Evolutionary conservation across 2,113 vertebrate genomes (phyloP).

Genomic region (Sprattus sprattus): DNA sequence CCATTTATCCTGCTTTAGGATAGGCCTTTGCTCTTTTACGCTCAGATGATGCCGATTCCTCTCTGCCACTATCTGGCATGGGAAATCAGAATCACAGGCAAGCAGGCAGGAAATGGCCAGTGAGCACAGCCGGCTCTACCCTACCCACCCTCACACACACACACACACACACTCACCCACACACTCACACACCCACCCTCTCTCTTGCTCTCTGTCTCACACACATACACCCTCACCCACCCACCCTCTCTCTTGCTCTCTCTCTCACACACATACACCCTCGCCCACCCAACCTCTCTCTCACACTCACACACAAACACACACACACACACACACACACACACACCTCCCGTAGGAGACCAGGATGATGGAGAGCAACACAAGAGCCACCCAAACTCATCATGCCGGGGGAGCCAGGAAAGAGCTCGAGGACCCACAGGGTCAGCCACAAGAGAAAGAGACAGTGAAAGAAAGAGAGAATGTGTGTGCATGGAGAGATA

Average conservation of each 20-base stretch:
- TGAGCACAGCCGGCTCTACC: neutral
- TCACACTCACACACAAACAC: no score
- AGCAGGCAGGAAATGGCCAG: neutral
- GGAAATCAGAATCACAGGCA: conserved; percentile 10
- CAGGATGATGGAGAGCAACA: neutral
- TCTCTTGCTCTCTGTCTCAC: neutral
- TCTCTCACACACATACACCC: neutral
- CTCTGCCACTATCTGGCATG: conserved; percentile 20
- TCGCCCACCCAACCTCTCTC: no score
- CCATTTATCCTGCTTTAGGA: conserved; percentile 45
- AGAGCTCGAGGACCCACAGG: neutral
- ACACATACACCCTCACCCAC: neutral
- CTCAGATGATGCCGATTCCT: conserved; percentile 32
- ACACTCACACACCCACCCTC: conserved; percentile 10
- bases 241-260: neutral
- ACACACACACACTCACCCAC: no score
- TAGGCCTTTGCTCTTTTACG: conserved; percentile 29
- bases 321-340: no score
- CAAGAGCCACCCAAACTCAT: neutral
- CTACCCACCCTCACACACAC: neutral
- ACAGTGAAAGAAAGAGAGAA: neutral
- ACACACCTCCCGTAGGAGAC: neutral
- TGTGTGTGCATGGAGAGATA: neutral
- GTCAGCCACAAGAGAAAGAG: neutral
- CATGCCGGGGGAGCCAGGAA: neutral